Conservation (phyloP, 2,888 invertebrate genomes). For the Chymomyza amoena region DNA sequence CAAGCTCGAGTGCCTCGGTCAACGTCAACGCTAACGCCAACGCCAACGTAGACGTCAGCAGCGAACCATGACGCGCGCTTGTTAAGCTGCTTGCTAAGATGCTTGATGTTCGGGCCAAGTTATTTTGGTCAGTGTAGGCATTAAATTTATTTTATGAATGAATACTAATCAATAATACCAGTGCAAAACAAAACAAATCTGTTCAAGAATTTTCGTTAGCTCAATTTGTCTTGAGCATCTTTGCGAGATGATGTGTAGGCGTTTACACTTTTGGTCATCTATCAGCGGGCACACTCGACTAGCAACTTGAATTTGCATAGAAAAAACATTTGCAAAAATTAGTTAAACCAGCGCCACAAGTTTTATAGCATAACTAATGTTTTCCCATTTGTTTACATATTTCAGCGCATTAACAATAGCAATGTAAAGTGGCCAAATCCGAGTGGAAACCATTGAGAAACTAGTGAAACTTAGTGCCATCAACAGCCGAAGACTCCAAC, state of each 20-base stretch:
- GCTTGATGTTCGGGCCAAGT: slow-evolving; percentile 20
- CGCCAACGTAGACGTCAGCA: not conserved
- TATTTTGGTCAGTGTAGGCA: slow-evolving; percentile 29
- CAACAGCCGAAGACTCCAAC: slow-evolving; percentile 7
- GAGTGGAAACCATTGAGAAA: not conserved
- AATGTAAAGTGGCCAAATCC: slow-evolving; percentile 44
- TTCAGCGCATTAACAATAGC: slow-evolving; percentile 40
- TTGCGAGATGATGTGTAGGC: slow-evolving; percentile 32
- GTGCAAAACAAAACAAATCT: slow-evolving; percentile 37
- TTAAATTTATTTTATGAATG: slow-evolving; percentile 57
- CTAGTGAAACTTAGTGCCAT: slow-evolving; percentile 6
- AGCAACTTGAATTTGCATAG: slow-evolving; percentile 32
- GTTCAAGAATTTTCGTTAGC: slow-evolving; percentile 37
- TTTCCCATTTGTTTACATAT: not conserved
- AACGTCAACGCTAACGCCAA: not conserved
- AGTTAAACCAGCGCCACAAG: not conserved
- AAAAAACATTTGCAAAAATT: slow-evolving; percentile 39
- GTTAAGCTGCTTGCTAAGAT: slow-evolving; percentile 13
- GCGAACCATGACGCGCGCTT: not conserved
- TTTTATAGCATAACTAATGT: slow-evolving; percentile 1
- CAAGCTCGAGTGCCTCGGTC: slow-evolving; percentile 1
- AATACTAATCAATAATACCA: slow-evolving; percentile 53
- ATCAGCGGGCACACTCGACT: slow-evolving; percentile 46
- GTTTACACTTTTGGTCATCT: slow-evolving; percentile 26
- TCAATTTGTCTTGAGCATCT: slow-evolving; percentile 47